These are phyloP conservation scores for Anomalospiza imberbis DNA, from an alignment of 2,797 vertebrate species.

Conservation along the genomic window DNA sequence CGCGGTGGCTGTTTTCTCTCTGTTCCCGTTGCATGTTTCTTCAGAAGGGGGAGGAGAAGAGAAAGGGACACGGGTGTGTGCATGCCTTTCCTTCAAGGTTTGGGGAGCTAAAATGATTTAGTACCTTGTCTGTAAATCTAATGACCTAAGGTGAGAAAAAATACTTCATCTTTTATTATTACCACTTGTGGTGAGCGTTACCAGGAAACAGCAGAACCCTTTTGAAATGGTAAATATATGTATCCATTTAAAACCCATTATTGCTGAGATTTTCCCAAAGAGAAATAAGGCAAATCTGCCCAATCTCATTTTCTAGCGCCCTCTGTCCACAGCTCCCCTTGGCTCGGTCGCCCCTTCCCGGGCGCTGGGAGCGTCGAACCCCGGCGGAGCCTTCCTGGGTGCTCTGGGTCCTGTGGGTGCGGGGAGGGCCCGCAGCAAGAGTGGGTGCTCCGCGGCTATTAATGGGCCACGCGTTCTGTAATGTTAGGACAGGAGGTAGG, in stretches of 20 bases:
- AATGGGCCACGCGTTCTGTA: background rate
- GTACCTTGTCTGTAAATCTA: constrained; percentile 65
- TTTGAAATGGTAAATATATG: constrained; percentile 59
- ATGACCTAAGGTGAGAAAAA: constrained; percentile 65
- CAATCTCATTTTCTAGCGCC: constrained; percentile 14
- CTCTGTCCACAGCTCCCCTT: constrained; percentile 10
- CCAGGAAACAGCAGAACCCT: constrained; percentile 54
- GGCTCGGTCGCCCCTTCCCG: background rate
- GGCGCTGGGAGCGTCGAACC: background rate
- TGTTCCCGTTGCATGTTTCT: background rate
- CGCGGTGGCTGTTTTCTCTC: constrained; percentile 46
- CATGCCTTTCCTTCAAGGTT: background rate
- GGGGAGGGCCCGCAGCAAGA: background rate
- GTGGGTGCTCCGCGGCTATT: background rate
- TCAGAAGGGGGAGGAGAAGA: background rate
- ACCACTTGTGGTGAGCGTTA: constrained; percentile 57
- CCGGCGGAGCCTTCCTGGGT: background rate
- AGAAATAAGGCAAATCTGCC: background rate
- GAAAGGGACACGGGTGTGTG: background rate
- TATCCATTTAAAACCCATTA: constrained; percentile 63
- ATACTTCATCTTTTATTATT: constrained; percentile 67
- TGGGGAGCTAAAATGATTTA: constrained; percentile 66
- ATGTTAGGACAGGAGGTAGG: background rate
- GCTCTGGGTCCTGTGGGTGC: background rate
- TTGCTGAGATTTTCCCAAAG: constrained; percentile 28